Evolutionary conservation across 1,140 invertebrate genomes (phyloP), one percentile per base, ranked within the genome.

Genomic region (Sinella curviseta): DNA sequence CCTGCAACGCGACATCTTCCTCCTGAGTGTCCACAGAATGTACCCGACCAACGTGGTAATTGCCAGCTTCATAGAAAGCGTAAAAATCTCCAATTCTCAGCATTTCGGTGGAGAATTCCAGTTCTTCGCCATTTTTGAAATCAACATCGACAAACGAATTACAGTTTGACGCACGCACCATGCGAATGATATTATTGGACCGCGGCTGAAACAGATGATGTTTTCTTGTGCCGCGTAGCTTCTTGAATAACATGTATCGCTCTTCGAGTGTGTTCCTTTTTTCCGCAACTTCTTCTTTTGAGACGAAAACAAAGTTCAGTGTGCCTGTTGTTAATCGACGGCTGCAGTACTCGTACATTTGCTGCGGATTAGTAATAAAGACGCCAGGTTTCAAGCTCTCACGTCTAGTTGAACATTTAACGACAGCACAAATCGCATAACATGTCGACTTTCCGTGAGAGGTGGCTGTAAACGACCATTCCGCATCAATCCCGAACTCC

Each of bases 401-500:
- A 1, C 34, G 3, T 74, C 26, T 14, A 33, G 34, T 74, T 8
- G 70, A 8, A 73, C 78, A n/a, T 54, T 85, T 83, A 0, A 83
- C n/a, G n/a, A n/a, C n/a, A n/a, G n/a, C n/a, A n/a, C 77, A 54
- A 20, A 84, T 74, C 24, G 84, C 82, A 79, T 85, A 84, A 74
- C 84, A 84, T 31, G 78, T 48, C n/a, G 81, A 28, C 77, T 84
- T 85, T 1, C 83, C 84, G 77, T 84, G 84, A 33, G 74, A 39
- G 4, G 83, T 85, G 17, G 83, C 82, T 65, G 77, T 82, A 74
- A 85, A 84, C 33, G 82, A 34, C 82, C 84, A 84, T 60, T 82
- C 80, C 20, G 84, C 84, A 20, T 79, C 36, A 4, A 85, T 34
- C 31, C 54, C 33, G 78, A 81, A 84, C 70, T 85, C 84, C 55